These are phyloP conservation scores for Heliconius hewitsoni DNA, from an alignment of 1,140 invertebrate species.

Conservation along the genomic window DNA sequence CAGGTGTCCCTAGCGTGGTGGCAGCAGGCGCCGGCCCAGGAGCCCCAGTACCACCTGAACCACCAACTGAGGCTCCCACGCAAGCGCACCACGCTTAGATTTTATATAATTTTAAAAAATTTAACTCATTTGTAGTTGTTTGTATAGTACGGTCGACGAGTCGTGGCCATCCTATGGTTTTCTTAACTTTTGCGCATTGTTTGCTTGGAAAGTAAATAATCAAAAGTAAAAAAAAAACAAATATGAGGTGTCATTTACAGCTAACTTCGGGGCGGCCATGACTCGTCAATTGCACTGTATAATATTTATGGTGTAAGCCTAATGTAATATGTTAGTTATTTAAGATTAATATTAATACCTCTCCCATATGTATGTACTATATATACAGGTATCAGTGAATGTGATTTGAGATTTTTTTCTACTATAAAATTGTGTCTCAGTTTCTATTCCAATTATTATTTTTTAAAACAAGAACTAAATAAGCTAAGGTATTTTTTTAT, in stretches of 20 bases:
- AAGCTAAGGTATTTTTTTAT: too few species aligned
- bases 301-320: too few species aligned
- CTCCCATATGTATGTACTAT: not conserved
- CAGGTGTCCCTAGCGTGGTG: slow-evolving; percentile 1
- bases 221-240: too few species aligned
- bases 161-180: not conserved
- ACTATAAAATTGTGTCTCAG: too few species aligned
- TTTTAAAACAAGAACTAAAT: too few species aligned
- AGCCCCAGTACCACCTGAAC: slow-evolving; percentile 38
- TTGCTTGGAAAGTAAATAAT: too few species aligned
- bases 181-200: too few species aligned
- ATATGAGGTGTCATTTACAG: too few species aligned
- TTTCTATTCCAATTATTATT: not conserved
- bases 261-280: too few species aligned
- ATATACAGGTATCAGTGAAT: too few species aligned
- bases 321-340: not conserved
- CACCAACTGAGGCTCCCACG: slow-evolving; percentile 24
- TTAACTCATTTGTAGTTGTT: not conserved
- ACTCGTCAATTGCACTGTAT: too few species aligned
- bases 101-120: not conserved
- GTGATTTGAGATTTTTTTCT: too few species aligned
- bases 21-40: slow-evolving; percentile 30
- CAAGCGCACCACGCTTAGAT: slow-evolving; percentile 25
- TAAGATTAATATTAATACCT: not conserved
- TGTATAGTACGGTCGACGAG: not conserved